phyloP scores from a whole-genome alignment of 2,888 invertebrate species.

The Tetragonisca angustula region DNA sequence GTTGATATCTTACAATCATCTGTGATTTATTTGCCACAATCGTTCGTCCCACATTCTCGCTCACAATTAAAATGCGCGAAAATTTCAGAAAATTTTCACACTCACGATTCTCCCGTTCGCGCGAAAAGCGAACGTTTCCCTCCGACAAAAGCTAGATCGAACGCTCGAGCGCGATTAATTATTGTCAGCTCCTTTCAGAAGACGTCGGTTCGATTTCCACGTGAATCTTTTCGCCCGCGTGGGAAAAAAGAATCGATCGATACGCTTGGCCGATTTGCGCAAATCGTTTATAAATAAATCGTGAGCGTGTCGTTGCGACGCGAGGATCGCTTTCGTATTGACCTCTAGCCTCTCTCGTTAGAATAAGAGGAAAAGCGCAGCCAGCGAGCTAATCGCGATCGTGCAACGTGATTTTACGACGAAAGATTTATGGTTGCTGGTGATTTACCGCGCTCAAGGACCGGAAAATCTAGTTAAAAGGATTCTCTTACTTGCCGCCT shows the following conservation, averaged over 20 bases:
- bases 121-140: background rate
- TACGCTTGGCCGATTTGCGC: background rate
- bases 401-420: constrained; percentile 30
- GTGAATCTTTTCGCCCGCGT: background rate
- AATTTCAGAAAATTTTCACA: background rate
- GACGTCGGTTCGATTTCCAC: background rate
- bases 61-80: background rate
- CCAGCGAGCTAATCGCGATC: constrained; percentile 36
- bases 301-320: constrained; percentile 6
- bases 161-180: background rate
- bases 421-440: constrained; percentile 50
- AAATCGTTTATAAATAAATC: background rate
- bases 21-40: background rate
- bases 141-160: background rate
- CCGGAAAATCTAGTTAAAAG: constrained; percentile 53
- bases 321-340: background rate
- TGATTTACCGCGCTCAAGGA: constrained; percentile 41
- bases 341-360: constrained; percentile 3
- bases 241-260: constrained; percentile 23
- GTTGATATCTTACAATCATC: background rate
- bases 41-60: background rate
- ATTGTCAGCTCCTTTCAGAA: background rate
- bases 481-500: constrained; percentile 15
- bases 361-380: constrained; percentile 40
- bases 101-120: too few relatives aligned